phyloP scores from a whole-genome alignment of 1,140 invertebrate species.

The Agrilus planipennis region DNA sequence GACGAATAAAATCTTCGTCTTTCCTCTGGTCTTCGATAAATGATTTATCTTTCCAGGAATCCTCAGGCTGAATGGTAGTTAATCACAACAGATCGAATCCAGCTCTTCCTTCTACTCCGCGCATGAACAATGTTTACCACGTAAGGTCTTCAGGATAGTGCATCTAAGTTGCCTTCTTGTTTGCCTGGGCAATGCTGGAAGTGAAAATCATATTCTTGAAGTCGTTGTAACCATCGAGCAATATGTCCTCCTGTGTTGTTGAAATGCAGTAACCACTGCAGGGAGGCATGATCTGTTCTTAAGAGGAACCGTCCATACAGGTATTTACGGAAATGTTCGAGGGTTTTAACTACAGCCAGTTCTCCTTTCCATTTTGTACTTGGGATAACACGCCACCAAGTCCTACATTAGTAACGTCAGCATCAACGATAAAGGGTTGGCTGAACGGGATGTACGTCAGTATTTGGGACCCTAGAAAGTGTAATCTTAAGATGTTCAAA shows the following conservation, averaged over 20 bases:
- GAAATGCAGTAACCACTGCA: constrained; percentile 23
- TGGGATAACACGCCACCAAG: too few species aligned
- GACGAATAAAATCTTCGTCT: too few species aligned
- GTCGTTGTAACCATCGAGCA: constrained; percentile 13
- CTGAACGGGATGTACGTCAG: too few species aligned
- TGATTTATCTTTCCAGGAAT: background rate
- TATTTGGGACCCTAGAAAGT: too few species aligned
- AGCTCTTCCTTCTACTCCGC: background rate
- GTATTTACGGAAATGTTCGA: too few species aligned
- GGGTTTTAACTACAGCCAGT: too few species aligned
- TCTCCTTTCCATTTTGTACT: too few species aligned
- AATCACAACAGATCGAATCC: background rate
- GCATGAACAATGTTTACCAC: constrained; percentile 2
- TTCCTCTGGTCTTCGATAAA: background rate
- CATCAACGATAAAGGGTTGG: too few species aligned
- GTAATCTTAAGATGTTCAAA: too few species aligned
- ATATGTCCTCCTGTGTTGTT: constrained; percentile 15
- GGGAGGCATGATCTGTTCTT: constrained; percentile 18
- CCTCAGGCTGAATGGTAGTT: too few species aligned
- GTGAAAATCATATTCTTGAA: constrained; percentile 12
- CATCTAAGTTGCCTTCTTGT: constrained; percentile 11
- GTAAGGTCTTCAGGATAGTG: constrained; percentile 10
- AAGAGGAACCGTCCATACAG: constrained; percentile 9
- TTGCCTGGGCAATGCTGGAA: constrained; percentile 13
- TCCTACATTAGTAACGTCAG: too few species aligned